These are phyloP conservation scores for Edolisoma coerulescens DNA, from an alignment of 2,113 vertebrate species.

Conservation along the genomic window DNA sequence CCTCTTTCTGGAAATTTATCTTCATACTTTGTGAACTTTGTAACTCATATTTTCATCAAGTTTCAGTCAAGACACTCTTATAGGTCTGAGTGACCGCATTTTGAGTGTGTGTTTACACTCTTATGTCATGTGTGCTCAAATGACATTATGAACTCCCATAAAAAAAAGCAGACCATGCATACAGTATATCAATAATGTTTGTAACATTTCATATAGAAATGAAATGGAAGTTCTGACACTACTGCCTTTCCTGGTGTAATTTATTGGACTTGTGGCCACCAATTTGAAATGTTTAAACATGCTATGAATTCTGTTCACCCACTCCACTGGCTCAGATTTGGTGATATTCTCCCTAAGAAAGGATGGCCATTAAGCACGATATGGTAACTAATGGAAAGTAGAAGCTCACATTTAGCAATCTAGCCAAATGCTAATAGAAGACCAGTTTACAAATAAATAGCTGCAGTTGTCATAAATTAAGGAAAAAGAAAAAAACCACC, in stretches of 20 bases:
- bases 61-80: not conserved
- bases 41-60: not conserved
- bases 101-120: not conserved
- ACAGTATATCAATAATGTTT: not conserved
- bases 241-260: not conserved
- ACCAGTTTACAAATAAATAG: not conserved
- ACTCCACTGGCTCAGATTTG: not conserved
- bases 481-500: not conserved
- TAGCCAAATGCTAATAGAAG: not conserved
- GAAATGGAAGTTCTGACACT: not conserved
- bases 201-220: not conserved
- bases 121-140: not conserved
- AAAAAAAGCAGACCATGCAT: not conserved
- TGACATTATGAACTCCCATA: not conserved
- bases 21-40: not conserved
- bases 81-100: not conserved
- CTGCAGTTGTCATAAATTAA: not conserved
- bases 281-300: not conserved
- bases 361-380: not conserved
- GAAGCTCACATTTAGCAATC: not conserved
- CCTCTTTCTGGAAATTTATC: slow-evolving; percentile 13
- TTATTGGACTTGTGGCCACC: not conserved
- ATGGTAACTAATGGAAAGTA: not conserved
- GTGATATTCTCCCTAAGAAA: not conserved
- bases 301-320: not conserved